Percentiles rank a stretch among this genome's conserved stretches.
Conservation (phyloP, 2,888 invertebrate species). For the Dryobota labecula region DNA sequence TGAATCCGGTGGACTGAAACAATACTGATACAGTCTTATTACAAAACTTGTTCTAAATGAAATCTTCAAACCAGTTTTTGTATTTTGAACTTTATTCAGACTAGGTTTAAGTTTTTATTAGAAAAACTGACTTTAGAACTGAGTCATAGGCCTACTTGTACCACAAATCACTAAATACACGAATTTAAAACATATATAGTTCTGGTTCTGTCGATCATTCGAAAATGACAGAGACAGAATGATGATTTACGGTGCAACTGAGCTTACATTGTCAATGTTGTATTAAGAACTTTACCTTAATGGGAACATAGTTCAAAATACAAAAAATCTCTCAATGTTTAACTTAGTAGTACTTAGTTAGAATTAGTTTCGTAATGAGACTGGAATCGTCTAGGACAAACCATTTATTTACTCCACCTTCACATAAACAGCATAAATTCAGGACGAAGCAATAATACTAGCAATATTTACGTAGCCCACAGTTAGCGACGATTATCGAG, state of each 20-base stretch:
- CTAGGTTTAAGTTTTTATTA: background rate
- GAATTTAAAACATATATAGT: background rate
- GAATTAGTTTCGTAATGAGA: background rate
- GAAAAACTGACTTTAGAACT: background rate
- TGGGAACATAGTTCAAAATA: background rate
- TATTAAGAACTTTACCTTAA: background rate
- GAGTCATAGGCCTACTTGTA: background rate
- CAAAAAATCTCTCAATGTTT: no score
- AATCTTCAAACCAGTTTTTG: background rate
- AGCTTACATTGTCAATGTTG: background rate
- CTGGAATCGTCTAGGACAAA: constrained; percentile 12
- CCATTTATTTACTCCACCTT: constrained; percentile 28
- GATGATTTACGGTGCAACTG: background rate
- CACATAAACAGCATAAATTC: constrained; percentile 53
- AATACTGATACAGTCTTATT: background rate
- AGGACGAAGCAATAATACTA: constrained; percentile 53
- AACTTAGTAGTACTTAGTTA: no score
- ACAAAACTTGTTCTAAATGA: background rate
- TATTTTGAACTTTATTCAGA: background rate
- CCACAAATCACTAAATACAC: background rate
- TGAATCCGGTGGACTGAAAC: background rate
- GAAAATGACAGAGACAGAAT: background rate
- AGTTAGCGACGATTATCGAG: constrained; percentile 88
- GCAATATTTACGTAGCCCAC: constrained; percentile 76
- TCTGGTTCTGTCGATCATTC: background rate